Percentiles rank a stretch among this genome's conserved stretches.
Conservation (phyloP, 2,113 vertebrate genomes). For the Trichomycterus rosablanca region DNA sequence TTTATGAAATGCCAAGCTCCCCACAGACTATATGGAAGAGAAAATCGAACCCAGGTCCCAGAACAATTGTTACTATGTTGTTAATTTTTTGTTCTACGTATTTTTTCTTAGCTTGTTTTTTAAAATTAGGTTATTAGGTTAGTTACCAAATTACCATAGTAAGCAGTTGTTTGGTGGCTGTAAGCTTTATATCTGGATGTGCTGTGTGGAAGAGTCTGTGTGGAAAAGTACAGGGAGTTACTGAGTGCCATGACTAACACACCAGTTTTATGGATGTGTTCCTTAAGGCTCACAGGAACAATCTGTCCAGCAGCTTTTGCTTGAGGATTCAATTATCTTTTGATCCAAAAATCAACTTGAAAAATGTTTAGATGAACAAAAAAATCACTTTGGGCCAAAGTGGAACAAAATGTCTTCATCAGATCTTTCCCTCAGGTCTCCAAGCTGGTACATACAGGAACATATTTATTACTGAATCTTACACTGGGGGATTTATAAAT, state of each 20-base stretch:
- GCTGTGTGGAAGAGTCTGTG: conserved; percentile 34
- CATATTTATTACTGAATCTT: no score
- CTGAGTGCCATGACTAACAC: conserved; percentile 43
- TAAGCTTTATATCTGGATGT: conserved; percentile 29
- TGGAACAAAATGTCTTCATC: conserved; percentile 20
- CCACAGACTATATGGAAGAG: no score
- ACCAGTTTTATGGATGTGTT: conserved; percentile 51
- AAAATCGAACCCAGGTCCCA: no score
- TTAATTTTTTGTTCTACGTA: no score
- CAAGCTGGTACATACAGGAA: conserved; percentile 2
- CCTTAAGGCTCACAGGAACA: conserved; percentile 49
- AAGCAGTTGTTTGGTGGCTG: conserved; percentile 39
- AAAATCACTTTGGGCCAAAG: conserved; percentile 40
- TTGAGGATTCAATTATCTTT: conserved; percentile 61
- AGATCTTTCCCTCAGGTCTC: conserved; percentile 19
- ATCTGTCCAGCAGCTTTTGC: conserved; percentile 52
- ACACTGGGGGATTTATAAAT: no score
- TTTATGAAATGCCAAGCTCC: no score
- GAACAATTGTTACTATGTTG: no score
- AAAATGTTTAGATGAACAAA: conserved; percentile 55
- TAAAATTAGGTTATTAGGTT: no score
- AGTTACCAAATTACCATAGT: no score
- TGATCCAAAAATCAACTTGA: conserved; percentile 67
- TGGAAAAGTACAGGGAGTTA: conserved; percentile 46
- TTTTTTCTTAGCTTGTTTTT: no score